phyloP scores from a whole-genome alignment of 2,113 vertebrate genomes.

The Meleagris gallopavo region DNA sequence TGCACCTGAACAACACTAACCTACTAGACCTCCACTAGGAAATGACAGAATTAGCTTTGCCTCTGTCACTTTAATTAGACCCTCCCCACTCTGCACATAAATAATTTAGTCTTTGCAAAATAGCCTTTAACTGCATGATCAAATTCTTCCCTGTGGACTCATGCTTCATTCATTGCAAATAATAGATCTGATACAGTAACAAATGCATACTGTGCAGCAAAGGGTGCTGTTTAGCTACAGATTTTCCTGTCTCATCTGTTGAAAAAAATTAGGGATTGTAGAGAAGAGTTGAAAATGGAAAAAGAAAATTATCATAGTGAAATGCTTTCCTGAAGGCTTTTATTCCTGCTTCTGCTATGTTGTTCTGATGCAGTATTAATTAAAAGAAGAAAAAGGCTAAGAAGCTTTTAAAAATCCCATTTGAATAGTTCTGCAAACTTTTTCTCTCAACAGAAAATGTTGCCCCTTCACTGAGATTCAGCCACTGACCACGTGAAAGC shows the following conservation, averaged over 20 bases:
- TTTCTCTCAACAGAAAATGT: not conserved
- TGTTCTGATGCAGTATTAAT: not conserved
- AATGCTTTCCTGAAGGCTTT: not conserved
- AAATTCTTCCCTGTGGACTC: not conserved
- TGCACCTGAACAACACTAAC: not conserved
- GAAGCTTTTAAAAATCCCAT: not conserved
- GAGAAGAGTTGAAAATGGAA: not conserved
- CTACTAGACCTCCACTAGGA: not conserved
- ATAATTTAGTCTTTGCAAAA: slow-evolving; percentile 35
- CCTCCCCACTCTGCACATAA: not conserved
- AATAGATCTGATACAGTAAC: not conserved
- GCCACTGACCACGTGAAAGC: not conserved
- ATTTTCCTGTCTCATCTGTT: not conserved
- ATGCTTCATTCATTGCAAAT: not conserved
- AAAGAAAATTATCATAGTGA: not conserved
- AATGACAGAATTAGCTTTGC: slow-evolving; percentile 14
- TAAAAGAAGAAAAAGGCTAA: not conserved
- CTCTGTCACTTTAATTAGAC: not conserved
- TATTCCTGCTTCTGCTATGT: not conserved
- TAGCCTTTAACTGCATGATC: not conserved
- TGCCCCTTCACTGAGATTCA: not conserved
- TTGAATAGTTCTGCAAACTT: not conserved
- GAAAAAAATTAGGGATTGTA: not conserved
- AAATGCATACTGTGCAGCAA: not conserved
- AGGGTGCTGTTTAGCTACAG: not conserved